phyloP scores from a whole-genome alignment of 2,113 vertebrate species.

The Crypturellus undulatus region DNA sequence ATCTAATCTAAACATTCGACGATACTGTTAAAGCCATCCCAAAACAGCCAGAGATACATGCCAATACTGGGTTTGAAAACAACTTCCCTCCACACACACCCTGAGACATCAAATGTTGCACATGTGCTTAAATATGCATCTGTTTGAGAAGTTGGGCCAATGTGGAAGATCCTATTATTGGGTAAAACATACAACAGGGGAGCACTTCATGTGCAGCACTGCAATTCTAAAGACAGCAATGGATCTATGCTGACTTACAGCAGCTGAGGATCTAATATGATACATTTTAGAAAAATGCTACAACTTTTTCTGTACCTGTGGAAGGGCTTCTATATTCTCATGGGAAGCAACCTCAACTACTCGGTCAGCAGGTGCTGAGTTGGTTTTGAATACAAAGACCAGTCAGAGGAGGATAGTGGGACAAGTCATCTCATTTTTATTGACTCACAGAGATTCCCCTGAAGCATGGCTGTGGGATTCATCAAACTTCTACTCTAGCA shows the following conservation, averaged over 20 bases:
- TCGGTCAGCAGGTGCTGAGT: background rate
- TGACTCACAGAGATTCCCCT: background rate
- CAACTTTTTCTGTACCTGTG: background rate
- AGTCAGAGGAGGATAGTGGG: background rate
- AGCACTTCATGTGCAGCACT: conserved; percentile 29
- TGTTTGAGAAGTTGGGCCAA: conserved; percentile 6
- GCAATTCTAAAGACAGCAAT: conserved; percentile 36
- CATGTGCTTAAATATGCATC: conserved; percentile 12
- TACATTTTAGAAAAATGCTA: conserved; percentile 33
- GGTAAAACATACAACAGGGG: background rate
- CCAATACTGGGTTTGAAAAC: background rate
- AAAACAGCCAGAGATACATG: background rate
- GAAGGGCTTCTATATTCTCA: background rate
- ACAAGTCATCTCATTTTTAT: conserved; percentile 9
- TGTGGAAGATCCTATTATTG: conserved; percentile 13
- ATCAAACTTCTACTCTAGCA: background rate
- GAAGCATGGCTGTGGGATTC: background rate
- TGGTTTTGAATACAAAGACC: background rate
- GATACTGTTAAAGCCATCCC: background rate
- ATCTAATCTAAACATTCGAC: background rate
- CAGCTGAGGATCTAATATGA: conserved; percentile 44
- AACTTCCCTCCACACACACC: background rate
- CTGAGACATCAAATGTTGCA: background rate
- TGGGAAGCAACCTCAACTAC: background rate
- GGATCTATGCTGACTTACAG: conserved; percentile 8